Evolutionary conservation across 2,888 invertebrate species (phyloP).

Genomic region (Megastigmus dorsalis): DNA sequence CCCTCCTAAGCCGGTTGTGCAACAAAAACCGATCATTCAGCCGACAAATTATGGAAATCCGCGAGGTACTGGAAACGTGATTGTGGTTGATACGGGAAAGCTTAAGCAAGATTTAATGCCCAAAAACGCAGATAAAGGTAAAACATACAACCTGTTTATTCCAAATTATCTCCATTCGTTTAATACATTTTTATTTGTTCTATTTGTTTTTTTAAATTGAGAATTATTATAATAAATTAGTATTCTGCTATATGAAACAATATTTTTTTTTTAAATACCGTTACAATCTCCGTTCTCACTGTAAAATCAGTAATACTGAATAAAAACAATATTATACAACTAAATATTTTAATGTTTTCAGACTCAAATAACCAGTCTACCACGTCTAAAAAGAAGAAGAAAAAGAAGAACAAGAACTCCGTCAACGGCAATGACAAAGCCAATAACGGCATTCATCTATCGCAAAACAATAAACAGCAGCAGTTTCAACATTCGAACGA

Average conservation of each 20-base stretch:
- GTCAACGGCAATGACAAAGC: conserved; percentile 58
- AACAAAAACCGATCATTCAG: conserved; percentile 69
- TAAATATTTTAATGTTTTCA: neutral
- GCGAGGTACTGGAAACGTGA: conserved; percentile 76
- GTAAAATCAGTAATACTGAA: too few species aligned
- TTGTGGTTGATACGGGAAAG: conserved; percentile 79
- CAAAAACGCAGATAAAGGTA: conserved; percentile 67
- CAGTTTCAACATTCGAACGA: conserved; percentile 39
- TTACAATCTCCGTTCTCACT: neutral
- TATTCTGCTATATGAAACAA: too few species aligned
- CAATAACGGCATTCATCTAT: conserved; percentile 29
- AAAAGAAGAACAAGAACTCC: conserved; percentile 75
- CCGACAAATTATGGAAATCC: conserved; percentile 68
- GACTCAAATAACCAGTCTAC: conserved; percentile 8
- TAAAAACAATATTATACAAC: too few species aligned
- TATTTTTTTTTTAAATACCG: neutral
- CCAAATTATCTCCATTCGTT: too few species aligned
- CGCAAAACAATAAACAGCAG: conserved; percentile 51
- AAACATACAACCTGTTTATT: too few species aligned
- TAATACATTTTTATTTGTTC: neutral
- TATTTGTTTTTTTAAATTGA: too few species aligned
- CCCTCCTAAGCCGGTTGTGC: conserved; percentile 67
- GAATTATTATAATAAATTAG: too few species aligned
- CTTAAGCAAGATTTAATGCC: conserved; percentile 75
- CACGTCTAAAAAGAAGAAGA: conserved; percentile 73